Evolutionary conservation across 2,113 vertebrate species (phyloP), one percentile per base, ranked within the genome.

Genomic region (Cottus gobio): DNA sequence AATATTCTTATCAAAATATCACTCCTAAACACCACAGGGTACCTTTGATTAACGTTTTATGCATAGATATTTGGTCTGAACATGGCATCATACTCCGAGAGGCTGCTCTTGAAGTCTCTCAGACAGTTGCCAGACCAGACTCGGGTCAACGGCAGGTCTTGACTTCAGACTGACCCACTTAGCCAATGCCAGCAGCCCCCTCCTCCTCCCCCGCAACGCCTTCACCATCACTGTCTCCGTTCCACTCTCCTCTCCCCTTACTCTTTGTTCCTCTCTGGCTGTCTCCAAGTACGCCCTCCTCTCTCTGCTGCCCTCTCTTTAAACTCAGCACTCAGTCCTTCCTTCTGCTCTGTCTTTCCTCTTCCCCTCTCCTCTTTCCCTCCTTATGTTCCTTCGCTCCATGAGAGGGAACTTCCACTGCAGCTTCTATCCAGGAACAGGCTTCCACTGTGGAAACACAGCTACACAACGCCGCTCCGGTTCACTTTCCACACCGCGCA

Each of bases 391-490:
- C 83, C 66, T 87, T 83, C 58, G 7, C 85, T 92, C 87, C 79
- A 85, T 91, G 87, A 91, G 85, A 75, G 86, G 85, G 92, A 91
- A 93, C 90, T 92, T 94, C 91, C 90, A 88, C 80, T 91, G 71
- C 58, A 80, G 69, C 78, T 80, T 79, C 85, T 84, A 60, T 93
- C 92, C 90, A 92, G 86, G 88, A 93, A 90, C 87, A 90, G 68
- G 50, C 92, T 92, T 89, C 81, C 90, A 90, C 91, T 89, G 88
- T 94, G 93, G 93, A 94, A 94, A 93, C 84, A 83, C 63, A 22
- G 72, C 84, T 60, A 79, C 76, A 88, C 72, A 75, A 78, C 44
- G 69, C 78, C 34, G 46, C 78, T 82, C 63, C 7, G 31, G 54
- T 70, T 79, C 16, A 22, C 79, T 87, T 89, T 90, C 83, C 90